Conservation (phyloP, 2,888 invertebrate genomes). For the Protophormia terraenovae region DNA sequence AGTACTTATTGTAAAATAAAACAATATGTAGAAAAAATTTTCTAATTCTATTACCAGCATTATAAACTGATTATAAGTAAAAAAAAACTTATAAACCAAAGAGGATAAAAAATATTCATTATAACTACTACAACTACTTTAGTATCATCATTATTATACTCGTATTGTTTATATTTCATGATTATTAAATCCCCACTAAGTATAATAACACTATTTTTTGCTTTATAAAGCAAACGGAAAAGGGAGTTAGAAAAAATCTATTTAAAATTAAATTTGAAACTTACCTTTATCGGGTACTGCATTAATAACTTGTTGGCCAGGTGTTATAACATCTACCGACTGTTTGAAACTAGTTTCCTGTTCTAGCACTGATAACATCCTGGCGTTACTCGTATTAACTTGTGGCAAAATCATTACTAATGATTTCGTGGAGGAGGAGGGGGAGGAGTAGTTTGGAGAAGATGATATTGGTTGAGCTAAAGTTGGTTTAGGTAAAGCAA, state of each 20-base stretch:
- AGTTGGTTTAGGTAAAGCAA: slow-evolving; percentile 26
- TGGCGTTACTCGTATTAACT: not conserved
- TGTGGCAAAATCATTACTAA: slow-evolving; percentile 37
- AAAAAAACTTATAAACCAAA: not conserved
- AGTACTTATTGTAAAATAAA: not conserved
- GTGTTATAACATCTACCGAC: slow-evolving; percentile 20
- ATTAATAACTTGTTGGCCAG: slow-evolving; percentile 57
- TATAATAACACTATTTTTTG: not conserved
- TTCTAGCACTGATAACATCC: not conserved
- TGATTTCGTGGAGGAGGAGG: not conserved
- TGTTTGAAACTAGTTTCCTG: not conserved
- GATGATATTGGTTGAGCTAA: not conserved
- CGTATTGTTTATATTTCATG: slow-evolving; percentile 33
- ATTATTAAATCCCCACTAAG: not conserved
- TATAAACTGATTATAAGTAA: slow-evolving; percentile 28
- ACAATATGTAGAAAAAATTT: not conserved
- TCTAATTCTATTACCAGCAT: not conserved
- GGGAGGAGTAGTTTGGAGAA: not conserved
- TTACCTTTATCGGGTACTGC: slow-evolving; percentile 58
- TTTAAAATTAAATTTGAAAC: slow-evolving; percentile 43
- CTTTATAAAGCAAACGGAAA: not conserved
- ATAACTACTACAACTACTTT: slow-evolving; percentile 27
- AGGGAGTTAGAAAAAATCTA: not conserved
- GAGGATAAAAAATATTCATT: not conserved
- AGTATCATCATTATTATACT: slow-evolving; percentile 9